Percentiles rank a stretch among this genome's conserved stretches.
phyloP scores from a whole-genome alignment of 2,797 vertebrate species.

The Sebastes paucispinis region DNA sequence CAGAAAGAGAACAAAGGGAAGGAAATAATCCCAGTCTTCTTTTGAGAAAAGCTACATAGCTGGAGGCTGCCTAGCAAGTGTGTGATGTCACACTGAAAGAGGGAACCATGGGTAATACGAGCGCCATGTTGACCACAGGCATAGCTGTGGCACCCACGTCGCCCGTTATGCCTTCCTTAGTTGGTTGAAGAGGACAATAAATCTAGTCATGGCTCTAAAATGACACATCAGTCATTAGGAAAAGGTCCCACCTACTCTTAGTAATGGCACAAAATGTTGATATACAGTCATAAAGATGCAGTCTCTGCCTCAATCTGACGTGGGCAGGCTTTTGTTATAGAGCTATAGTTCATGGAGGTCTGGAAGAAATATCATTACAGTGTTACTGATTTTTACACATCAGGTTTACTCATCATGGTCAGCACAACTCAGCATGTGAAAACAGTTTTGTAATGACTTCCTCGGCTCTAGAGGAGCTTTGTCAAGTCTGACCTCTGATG shows the following conservation, averaged over 20 bases:
- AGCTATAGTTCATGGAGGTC: not conserved
- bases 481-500: not conserved
- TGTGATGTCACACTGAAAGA: not conserved
- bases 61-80: not conserved
- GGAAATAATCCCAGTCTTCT: not conserved
- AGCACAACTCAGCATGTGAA: not conserved
- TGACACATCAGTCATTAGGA: not conserved
- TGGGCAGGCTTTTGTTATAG: not conserved
- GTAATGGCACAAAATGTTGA: not conserved
- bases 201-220: not conserved
- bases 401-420: not conserved
- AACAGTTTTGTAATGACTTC: not conserved
- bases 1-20: not conserved
- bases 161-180: not conserved
- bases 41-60: not conserved
- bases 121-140: not conserved
- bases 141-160: not conserved
- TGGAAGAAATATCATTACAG: not conserved
- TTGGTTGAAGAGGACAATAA: not conserved
- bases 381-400: not conserved
- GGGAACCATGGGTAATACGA: not conserved
- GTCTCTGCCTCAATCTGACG: not conserved
- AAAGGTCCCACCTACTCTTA: not conserved
- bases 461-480: not conserved
- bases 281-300: not conserved